These are phyloP conservation scores for Clupea harengus DNA, from an alignment of 2,113 vertebrate genomes.

Conservation along the genomic window DNA sequence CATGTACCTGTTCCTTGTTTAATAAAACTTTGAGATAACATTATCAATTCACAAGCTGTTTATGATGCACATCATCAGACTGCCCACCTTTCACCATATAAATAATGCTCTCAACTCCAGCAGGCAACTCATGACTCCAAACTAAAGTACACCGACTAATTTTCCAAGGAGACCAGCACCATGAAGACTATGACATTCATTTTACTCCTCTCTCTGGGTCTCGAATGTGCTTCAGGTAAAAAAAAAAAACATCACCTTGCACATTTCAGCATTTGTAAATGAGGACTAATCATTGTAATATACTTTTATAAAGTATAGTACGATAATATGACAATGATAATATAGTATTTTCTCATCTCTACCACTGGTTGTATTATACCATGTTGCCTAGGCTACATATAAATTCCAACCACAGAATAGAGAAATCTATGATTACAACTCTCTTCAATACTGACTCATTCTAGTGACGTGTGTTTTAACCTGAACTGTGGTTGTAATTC, in stretches of 20 bases:
- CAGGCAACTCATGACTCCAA: background rate
- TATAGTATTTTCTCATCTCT: no score
- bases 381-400: no score
- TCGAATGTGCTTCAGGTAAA: background rate
- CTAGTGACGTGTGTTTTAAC: background rate
- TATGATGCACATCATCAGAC: no score
- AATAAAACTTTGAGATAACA: no score
- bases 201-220: background rate
- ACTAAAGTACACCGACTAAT: background rate
- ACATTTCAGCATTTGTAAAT: background rate
- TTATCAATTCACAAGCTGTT: background rate
- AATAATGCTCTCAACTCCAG: background rate
- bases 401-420: no score
- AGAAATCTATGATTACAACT: background rate
- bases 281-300: background rate
- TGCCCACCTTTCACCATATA: background rate
- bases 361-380: no score
- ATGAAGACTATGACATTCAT: background rate
- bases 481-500: background rate
- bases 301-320: no score
- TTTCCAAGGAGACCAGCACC: background rate
- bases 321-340: no score
- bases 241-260: background rate
- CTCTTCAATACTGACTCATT: no score
- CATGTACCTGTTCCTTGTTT: no score